Percentiles rank a stretch among this genome's conserved stretches.
Evolutionary conservation across 2,113 vertebrate genomes (phyloP).

Genomic region (Passer domesticus): DNA sequence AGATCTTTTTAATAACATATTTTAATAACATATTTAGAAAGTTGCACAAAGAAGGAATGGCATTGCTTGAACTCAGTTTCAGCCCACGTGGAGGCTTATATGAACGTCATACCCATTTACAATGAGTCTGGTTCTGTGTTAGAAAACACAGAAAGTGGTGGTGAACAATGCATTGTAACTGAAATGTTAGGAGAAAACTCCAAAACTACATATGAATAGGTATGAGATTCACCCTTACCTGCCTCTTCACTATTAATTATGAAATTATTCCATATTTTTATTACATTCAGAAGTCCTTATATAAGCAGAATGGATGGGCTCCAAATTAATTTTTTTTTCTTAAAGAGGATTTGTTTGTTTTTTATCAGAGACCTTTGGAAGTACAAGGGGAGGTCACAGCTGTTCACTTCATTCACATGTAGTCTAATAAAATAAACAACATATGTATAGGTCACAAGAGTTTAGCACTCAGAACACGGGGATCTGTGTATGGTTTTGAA

Average conservation of each 20-base stretch:
- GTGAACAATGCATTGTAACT: neutral
- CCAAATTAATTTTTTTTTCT: neutral
- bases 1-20: neutral
- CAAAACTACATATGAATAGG: neutral
- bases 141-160: neutral
- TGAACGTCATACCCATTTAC: accelerated
- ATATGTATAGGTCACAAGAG: slow-evolving; percentile 11
- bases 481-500: slow-evolving; percentile 8
- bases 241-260: neutral
- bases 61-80: neutral
- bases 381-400: slow-evolving; percentile 26
- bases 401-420: slow-evolving; percentile 39
- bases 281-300: neutral
- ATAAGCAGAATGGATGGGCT: neutral
- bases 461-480: neutral
- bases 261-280: neutral
- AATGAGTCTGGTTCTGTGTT: neutral
- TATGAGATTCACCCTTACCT: neutral
- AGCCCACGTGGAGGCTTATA: neutral
- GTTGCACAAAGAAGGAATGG: neutral
- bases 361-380: neutral
- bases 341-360: neutral
- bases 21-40: no score
- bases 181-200: neutral
- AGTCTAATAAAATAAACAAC: slow-evolving; percentile 50